Conservation (phyloP, 2,113 vertebrate species). For the Platichthys stellatus region DNA sequence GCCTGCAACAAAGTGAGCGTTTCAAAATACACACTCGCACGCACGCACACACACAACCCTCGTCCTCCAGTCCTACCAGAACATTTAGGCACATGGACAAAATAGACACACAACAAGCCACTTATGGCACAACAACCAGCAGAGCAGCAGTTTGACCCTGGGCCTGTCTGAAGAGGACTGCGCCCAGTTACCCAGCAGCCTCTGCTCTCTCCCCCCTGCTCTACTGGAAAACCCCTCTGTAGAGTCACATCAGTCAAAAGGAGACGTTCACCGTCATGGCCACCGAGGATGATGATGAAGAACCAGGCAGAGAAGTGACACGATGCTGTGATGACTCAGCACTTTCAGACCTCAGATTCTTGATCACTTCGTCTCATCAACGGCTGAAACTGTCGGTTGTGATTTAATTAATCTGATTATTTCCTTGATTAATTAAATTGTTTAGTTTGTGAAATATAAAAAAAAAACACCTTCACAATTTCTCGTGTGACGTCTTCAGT, state of each 20-base stretch:
- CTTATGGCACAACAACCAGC: slow-evolving; percentile 58
- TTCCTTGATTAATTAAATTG: not conserved
- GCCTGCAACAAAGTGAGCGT: slow-evolving; percentile 53
- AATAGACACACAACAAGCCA: slow-evolving; percentile 47
- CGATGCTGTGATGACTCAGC: too few species aligned
- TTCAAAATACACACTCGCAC: not conserved
- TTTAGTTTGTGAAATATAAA: not conserved
- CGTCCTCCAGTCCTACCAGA: slow-evolving; percentile 16
- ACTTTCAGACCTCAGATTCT: not conserved
- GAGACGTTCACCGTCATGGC: too few species aligned
- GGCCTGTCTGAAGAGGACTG: too few species aligned
- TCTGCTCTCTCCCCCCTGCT: not conserved
- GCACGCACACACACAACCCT: slow-evolving; percentile 6
- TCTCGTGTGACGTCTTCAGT: too few species aligned
- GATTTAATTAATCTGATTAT: not conserved
- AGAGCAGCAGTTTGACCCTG: slow-evolving; percentile 34
- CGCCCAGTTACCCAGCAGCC: slow-evolving; percentile 37
- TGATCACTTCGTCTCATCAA: not conserved
- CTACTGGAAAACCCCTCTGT: not conserved
- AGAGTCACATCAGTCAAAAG: not conserved
- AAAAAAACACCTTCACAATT: too few species aligned
- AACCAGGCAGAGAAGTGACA: too few species aligned
- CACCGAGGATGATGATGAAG: too few species aligned
- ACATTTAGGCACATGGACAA: slow-evolving; percentile 61
- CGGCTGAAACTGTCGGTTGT: not conserved